Conservation (phyloP, 2,113 vertebrate genomes). For the Tragelaphus scriptus region DNA sequence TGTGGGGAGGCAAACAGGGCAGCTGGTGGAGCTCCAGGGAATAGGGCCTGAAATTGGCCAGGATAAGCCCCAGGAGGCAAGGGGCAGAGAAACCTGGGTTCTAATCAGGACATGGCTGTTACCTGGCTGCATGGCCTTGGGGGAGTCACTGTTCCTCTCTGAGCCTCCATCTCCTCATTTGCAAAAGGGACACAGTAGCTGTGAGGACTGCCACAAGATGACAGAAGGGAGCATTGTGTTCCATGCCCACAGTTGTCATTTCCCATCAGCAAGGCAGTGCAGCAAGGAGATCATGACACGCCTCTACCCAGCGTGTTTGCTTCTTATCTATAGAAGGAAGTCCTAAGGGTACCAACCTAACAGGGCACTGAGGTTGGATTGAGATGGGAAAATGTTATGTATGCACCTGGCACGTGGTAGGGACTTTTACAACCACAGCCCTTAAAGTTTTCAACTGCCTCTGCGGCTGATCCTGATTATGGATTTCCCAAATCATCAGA, state of each 20-base stretch:
- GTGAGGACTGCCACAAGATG: no score
- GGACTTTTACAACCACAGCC: neutral
- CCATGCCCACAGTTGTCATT: no score
- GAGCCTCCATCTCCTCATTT: neutral
- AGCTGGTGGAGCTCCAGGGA: neutral
- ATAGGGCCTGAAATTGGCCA: neutral
- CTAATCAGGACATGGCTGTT: neutral
- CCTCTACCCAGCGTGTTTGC: neutral
- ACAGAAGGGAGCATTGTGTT: neutral
- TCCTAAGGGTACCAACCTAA: neutral
- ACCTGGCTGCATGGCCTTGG: neutral
- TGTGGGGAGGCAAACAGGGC: neutral
- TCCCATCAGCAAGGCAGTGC: neutral
- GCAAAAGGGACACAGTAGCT: neutral
- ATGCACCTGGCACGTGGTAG: neutral
- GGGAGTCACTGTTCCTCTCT: neutral
- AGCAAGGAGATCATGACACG: fast-evolving
- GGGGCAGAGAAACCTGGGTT: neutral
- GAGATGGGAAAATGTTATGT: neutral
- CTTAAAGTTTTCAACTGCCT: neutral
- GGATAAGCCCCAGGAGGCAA: neutral
- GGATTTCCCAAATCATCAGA: neutral
- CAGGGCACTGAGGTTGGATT: neutral
- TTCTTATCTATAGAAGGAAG: neutral
- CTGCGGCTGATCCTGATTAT: neutral